Percentiles rank a stretch among this genome's conserved stretches.
Conservation (phyloP, 2,113 vertebrate genomes). For the Aspiorhynchus laticeps region DNA sequence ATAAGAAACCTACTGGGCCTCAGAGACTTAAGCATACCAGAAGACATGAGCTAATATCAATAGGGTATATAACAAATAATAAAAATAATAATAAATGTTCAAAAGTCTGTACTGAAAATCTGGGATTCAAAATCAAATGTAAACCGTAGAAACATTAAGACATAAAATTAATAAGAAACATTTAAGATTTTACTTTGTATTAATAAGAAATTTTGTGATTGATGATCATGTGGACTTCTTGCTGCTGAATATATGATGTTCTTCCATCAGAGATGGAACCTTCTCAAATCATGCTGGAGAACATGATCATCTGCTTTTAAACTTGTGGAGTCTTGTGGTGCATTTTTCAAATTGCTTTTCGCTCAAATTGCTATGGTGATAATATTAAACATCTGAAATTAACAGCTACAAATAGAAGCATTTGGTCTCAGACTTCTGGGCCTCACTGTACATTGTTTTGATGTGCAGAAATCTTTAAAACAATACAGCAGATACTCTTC, state of each 20-base stretch:
- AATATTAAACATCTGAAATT: too few species aligned
- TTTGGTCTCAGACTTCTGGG: too few species aligned
- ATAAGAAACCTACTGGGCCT: not conserved
- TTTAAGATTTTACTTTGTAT: not conserved
- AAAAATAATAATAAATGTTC: not conserved
- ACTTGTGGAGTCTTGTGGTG: too few species aligned
- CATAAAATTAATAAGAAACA: not conserved
- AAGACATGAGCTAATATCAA: not conserved
- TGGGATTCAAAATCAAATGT: not conserved
- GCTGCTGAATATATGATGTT: not conserved
- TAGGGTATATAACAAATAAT: not conserved
- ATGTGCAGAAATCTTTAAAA: too few species aligned
- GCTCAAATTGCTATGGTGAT: too few species aligned
- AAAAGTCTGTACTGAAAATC: not conserved
- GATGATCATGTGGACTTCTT: not conserved
- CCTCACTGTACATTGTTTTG: too few species aligned
- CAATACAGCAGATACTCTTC: too few species aligned
- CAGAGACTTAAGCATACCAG: not conserved
- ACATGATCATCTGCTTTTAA: too few species aligned
- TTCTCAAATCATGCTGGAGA: not conserved
- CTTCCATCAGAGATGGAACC: not conserved
- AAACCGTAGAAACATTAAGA: not conserved
- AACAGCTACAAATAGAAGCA: too few species aligned
- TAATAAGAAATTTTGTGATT: not conserved
- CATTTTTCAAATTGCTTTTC: not conserved